Conservation (phyloP, 2,888 invertebrate genomes). For the Acrobasis repandana region DNA sequence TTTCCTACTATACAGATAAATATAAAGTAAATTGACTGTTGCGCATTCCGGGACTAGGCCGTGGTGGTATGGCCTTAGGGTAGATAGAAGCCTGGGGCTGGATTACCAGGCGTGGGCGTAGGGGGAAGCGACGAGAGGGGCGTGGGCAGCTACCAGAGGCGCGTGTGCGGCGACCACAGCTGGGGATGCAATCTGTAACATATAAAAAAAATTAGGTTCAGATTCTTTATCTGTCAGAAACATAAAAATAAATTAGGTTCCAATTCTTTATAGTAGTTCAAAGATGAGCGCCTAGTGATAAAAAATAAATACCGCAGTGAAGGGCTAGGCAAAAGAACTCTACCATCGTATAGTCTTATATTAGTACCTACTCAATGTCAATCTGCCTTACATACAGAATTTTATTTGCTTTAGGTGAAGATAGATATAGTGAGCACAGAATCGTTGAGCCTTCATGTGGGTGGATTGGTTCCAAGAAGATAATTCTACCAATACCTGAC, state of each 20-base stretch:
- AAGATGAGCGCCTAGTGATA: no score
- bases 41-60: slow-evolving; percentile 50
- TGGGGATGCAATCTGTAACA: slow-evolving; percentile 64
- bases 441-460: no score
- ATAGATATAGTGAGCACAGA: no score
- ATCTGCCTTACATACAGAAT: no score
- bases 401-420: no score
- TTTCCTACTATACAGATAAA: slow-evolving; percentile 52
- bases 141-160: slow-evolving; percentile 58
- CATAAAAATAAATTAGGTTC: neutral
- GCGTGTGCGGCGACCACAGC: slow-evolving; percentile 62
- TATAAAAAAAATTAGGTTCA: neutral
- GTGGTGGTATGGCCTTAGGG: slow-evolving; percentile 37
- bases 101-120: slow-evolving; percentile 69
- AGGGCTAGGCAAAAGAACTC: no score
- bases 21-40: slow-evolving; percentile 66
- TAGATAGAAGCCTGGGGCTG: slow-evolving; percentile 25
- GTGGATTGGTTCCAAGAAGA: no score
- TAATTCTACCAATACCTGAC: no score
- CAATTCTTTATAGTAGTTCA: neutral
- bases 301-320: no score
- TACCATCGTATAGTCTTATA: no score
- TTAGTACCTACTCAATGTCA: no score
- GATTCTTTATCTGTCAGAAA: slow-evolving; percentile 16
- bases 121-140: slow-evolving; percentile 58